phyloP scores from a whole-genome alignment of 2,113 vertebrate genomes.

The Motacilla tschutschensis region DNA sequence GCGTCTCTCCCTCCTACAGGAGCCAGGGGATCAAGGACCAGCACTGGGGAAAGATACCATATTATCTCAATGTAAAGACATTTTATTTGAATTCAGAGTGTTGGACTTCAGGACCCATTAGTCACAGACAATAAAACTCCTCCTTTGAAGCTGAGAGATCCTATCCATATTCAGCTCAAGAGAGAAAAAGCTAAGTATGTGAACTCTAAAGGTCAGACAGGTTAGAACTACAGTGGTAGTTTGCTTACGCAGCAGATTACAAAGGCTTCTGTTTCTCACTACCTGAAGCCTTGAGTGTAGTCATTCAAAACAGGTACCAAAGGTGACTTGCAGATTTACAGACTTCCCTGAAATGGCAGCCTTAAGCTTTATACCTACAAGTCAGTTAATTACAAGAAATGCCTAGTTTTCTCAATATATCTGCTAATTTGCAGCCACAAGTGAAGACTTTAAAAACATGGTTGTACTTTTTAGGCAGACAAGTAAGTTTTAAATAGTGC shows the following conservation, averaged over 20 bases:
- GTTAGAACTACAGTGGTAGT: background rate
- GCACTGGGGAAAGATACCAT: background rate
- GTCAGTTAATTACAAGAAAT: background rate
- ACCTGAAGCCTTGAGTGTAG: background rate
- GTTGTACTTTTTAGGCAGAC: background rate
- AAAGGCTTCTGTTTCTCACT: background rate
- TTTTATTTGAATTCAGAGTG: background rate
- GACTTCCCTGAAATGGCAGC: background rate
- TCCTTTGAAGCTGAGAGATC: background rate
- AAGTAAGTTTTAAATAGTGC: background rate
- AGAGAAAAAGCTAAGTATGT: background rate
- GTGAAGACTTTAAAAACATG: background rate
- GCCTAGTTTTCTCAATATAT: background rate
- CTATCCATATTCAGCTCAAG: background rate
- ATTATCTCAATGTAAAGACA: background rate
- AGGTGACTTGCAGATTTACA: background rate
- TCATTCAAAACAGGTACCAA: background rate
- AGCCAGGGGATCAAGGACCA: background rate
- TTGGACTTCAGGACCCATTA: background rate
- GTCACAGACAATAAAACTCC: slow-evolving; percentile 9
- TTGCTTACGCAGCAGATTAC: background rate
- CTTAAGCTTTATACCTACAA: background rate
- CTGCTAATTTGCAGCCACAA: background rate
- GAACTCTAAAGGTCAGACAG: background rate
- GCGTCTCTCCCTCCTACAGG: background rate